Percentiles rank a stretch among this genome's conserved stretches.
These are phyloP conservation scores for Tricholaema leucomelas DNA, from an alignment of 2,113 vertebrate genomes.

Conservation along the genomic window DNA sequence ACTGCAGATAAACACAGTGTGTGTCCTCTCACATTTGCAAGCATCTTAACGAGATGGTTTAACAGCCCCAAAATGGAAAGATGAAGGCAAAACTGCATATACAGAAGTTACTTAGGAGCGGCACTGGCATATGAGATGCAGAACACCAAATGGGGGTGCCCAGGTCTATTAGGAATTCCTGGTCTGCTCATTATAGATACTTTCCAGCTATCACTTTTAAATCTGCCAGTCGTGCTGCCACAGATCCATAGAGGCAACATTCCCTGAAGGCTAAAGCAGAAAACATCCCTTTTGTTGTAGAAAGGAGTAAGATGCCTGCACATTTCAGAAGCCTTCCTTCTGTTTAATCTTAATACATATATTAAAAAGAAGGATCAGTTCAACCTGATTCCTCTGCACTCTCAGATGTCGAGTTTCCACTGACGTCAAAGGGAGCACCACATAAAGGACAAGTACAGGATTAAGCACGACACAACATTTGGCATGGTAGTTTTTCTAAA, in stretches of 20 bases:
- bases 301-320: background rate
- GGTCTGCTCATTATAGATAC: background rate
- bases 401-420: background rate
- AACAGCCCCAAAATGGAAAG: background rate
- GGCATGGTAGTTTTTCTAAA: background rate
- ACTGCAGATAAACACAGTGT: background rate
- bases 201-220: background rate
- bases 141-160: background rate
- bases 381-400: background rate
- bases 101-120: background rate
- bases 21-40: background rate
- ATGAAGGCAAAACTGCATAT: background rate
- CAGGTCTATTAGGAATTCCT: background rate
- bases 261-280: background rate
- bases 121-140: background rate
- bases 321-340: background rate
- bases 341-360: background rate
- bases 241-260: background rate
- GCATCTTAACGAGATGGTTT: background rate
- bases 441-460: background rate
- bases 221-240: background rate
- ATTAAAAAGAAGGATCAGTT: background rate
- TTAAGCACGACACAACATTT: background rate
- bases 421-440: background rate
- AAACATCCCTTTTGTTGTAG: background rate